phyloP scores from a whole-genome alignment of 2,888 invertebrate genomes.

The Rhamnusium bicolor region DNA sequence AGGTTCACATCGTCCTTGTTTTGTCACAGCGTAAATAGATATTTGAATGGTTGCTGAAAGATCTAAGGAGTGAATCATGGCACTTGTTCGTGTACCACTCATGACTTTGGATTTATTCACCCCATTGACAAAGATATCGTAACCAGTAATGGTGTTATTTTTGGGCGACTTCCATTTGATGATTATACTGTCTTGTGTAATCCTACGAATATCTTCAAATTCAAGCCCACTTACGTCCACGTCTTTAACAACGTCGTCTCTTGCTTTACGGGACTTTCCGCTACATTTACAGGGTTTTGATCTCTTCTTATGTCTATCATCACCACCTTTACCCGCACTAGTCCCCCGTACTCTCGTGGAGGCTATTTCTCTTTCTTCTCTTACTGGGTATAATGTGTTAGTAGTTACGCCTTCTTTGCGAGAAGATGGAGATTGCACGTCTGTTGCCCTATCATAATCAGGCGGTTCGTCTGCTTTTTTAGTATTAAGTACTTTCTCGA shows the following conservation, averaged over 20 bases:
- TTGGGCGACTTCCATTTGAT: constrained; percentile 60
- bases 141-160: constrained; percentile 52
- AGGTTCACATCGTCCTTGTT: constrained; percentile 58
- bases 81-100: constrained; percentile 58
- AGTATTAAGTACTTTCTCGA: constrained; percentile 51
- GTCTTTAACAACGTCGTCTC: constrained; percentile 24
- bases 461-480: constrained; percentile 40
- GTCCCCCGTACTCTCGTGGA: not conserved
- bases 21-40: constrained; percentile 59
- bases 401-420: too few relatives aligned
- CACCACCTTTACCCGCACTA: not conserved
- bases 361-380: constrained; percentile 27
- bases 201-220: constrained; percentile 57
- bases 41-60: constrained; percentile 57
- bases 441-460: constrained; percentile 52
- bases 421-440: constrained; percentile 35
- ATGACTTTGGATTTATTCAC: constrained; percentile 58
- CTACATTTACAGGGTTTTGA: too few relatives aligned
- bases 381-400: too few relatives aligned
- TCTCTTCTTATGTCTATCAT: constrained; percentile 24
- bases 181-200: constrained; percentile 60
- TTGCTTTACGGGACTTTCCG: constrained; percentile 47
- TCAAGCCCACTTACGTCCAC: constrained; percentile 57
- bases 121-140: constrained; percentile 61
- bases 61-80: constrained; percentile 59